phyloP scores from a whole-genome alignment of 2,888 invertebrate species.

The Unio pictorum region DNA sequence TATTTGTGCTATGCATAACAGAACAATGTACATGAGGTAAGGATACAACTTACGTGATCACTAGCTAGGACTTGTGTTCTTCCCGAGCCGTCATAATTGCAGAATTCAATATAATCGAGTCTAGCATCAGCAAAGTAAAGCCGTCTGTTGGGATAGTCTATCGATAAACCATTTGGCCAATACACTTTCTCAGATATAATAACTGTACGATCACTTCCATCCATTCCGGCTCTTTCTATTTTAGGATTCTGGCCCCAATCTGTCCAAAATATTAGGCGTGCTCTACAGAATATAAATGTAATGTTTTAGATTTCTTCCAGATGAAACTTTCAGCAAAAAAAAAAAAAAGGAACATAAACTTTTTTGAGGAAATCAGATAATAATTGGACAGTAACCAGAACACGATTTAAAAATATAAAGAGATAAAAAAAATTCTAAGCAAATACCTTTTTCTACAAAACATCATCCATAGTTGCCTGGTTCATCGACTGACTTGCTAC shows the following conservation, averaged over 20 bases:
- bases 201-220: slow-evolving; percentile 87
- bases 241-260: slow-evolving; percentile 99
- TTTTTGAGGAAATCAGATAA: too few species aligned
- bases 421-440: too few species aligned
- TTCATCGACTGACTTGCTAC: too few species aligned
- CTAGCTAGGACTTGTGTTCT: slow-evolving; percentile 82
- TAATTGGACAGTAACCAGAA: too few species aligned
- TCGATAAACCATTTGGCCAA: slow-evolving; percentile 98
- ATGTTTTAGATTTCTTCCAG: neutral
- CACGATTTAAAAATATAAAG: too few species aligned
- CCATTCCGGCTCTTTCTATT: slow-evolving; percentile 96
- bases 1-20: too few species aligned
- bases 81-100: slow-evolving; percentile 94
- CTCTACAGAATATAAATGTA: slow-evolving; percentile 32
- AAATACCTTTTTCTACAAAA: too few species aligned
- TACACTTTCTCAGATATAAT: slow-evolving; percentile 95
- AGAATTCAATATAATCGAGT: slow-evolving; percentile 97
- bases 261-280: slow-evolving; percentile 88
- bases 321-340: neutral
- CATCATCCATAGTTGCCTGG: too few species aligned
- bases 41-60: slow-evolving; percentile 67
- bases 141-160: slow-evolving; percentile 92
- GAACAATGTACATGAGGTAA: too few species aligned
- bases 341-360: too few species aligned
- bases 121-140: slow-evolving; percentile 98